Evolutionary conservation across 1,140 invertebrate genomes (phyloP).

Genomic region (Eupristina koningsbergeri): DNA sequence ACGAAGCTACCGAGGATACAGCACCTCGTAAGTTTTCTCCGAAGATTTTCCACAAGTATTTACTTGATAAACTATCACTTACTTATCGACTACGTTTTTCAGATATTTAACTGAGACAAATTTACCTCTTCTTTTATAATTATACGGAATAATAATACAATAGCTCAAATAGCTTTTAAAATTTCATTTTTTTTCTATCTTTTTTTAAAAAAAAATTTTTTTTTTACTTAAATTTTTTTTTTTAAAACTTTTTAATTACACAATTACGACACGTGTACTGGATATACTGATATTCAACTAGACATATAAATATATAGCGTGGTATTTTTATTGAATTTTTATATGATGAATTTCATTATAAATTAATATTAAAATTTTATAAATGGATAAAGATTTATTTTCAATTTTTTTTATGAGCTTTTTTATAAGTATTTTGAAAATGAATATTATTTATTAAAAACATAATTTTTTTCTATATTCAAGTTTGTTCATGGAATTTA

Average conservation of each 20-base stretch:
- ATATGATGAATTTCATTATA: no score
- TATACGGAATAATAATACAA: not conserved
- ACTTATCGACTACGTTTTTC: not conserved
- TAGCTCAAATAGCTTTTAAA: not conserved
- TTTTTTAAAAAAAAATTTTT: no score
- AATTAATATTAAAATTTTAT: no score
- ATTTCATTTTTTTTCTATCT: not conserved
- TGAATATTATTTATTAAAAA: not conserved
- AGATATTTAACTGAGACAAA: not conserved
- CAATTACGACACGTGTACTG: no score
- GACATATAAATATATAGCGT: no score
- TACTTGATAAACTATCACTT: not conserved
- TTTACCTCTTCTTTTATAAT: not conserved
- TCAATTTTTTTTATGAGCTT: not conserved
- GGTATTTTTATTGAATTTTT: no score
- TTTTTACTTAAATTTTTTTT: no score
- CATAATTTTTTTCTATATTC: not conserved
- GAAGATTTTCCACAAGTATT: conserved; percentile 17
- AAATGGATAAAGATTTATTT: no score
- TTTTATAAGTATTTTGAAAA: not conserved
- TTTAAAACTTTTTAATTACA: no score
- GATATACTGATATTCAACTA: no score
- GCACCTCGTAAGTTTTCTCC: conserved; percentile 68
- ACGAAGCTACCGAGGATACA: conserved; percentile 74
- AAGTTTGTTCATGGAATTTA: not conserved